Evolutionary conservation across 2,888 invertebrate genomes (phyloP).

Genomic region (Linnaemya vulpina): DNA sequence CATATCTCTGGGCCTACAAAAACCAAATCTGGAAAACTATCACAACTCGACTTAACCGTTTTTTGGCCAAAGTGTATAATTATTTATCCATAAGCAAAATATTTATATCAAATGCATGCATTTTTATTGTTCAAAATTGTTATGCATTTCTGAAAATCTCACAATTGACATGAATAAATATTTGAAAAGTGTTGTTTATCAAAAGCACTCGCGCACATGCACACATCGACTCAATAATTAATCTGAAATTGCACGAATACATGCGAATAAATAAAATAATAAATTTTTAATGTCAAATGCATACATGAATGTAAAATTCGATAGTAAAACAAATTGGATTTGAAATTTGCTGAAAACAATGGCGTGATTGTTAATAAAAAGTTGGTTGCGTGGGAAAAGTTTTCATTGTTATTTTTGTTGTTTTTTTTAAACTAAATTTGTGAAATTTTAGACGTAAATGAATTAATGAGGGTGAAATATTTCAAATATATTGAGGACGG

Average conservation of each 20-base stretch:
- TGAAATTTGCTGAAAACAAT: slow-evolving; percentile 28
- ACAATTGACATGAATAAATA: slow-evolving; percentile 18
- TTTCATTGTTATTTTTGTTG: no score
- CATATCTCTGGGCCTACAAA: no score
- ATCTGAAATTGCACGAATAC: slow-evolving; percentile 7
- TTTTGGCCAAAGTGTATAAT: no score
- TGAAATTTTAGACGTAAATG: no score
- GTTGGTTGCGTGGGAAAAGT: neutral
- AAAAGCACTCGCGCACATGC: neutral
- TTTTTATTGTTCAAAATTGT: slow-evolving; percentile 23
- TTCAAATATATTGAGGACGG: no score
- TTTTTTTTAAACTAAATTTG: neutral
- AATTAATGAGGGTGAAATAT: no score
- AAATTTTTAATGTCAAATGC: slow-evolving; percentile 44
- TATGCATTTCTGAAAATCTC: slow-evolving; percentile 30
- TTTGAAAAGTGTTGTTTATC: slow-evolving; percentile 5
- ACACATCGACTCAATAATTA: neutral
- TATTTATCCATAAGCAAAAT: no score
- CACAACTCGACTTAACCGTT: no score
- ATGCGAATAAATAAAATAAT: slow-evolving; percentile 11
- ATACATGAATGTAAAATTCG: slow-evolving; percentile 23
- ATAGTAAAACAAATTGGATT: slow-evolving; percentile 11
- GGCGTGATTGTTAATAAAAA: neutral
- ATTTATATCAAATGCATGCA: no score
- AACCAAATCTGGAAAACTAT: no score